Percentiles rank a stretch among this genome's conserved stretches.
Conservation (phyloP, 2,888 invertebrate species). For the Hemistola chrysoprasaria region DNA sequence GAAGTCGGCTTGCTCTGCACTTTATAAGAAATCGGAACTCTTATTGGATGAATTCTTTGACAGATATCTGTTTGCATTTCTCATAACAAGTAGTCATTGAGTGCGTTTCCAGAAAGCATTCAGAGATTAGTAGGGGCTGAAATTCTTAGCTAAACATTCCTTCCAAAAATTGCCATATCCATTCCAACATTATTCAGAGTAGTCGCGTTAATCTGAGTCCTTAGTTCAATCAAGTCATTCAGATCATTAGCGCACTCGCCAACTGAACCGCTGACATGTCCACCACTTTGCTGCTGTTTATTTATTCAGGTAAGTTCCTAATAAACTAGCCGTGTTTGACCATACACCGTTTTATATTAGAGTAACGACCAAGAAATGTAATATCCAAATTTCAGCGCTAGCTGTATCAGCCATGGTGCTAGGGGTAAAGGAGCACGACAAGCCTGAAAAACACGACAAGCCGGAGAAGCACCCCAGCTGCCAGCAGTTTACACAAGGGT, state of each 20-base stretch:
- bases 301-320: conserved; percentile 61
- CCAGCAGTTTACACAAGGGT: conserved; percentile 58
- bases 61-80: no score
- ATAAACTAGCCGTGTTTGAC: no score
- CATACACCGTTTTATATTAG: no score
- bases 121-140: no score
- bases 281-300: conserved; percentile 36
- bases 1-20: no score
- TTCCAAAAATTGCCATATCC: conserved; percentile 40
- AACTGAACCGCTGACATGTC: conserved; percentile 43
- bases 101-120: no score
- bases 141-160: no score
- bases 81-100: no score
- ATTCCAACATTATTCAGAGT: conserved; percentile 7
- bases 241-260: conserved; percentile 54
- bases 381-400: conserved; percentile 9
- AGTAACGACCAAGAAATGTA: no score
- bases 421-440: conserved; percentile 36
- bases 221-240: conserved; percentile 60
- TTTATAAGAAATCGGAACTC: no score
- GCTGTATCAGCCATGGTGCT: conserved; percentile 14
- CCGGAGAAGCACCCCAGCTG: conserved; percentile 44
- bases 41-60: no score
- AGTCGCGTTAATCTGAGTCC: conserved; percentile 39
- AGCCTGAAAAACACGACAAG: conserved; percentile 26